These are phyloP conservation scores for Acomys russatus DNA, from an alignment of 2,797 vertebrate species.

Conservation along the genomic window DNA sequence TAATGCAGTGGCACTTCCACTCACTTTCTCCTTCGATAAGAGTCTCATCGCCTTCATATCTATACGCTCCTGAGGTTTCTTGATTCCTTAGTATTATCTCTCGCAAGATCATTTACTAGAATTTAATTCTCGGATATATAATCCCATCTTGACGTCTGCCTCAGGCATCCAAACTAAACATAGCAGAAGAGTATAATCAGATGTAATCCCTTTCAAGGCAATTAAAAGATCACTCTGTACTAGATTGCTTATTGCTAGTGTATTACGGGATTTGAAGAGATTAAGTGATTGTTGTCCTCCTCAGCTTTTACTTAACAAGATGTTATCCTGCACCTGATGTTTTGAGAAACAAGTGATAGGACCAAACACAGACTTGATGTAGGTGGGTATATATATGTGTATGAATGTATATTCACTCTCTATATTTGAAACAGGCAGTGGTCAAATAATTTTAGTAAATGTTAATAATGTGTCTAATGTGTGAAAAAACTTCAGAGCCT, in stretches of 20 bases:
- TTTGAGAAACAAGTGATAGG: not conserved
- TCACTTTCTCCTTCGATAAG: rapidly evolving
- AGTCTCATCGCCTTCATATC: not conserved
- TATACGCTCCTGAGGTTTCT: not conserved
- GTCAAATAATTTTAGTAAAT: conserved; percentile 5
- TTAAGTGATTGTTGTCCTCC: not conserved
- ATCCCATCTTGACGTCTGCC: not conserved
- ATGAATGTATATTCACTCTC: not conserved
- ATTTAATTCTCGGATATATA: not conserved
- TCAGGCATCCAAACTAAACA: not conserved
- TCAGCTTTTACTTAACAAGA: not conserved
- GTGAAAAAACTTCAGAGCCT: not conserved
- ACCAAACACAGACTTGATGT: not conserved
- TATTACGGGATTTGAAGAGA: not conserved
- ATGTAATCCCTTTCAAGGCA: not conserved
- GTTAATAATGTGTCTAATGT: not conserved
- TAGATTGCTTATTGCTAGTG: not conserved
- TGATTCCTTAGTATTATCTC: not conserved
- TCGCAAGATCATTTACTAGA: not conserved
- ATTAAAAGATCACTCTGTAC: conserved; percentile 21
- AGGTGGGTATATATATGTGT: not conserved
- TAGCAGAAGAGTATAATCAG: not conserved
- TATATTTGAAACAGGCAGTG: not conserved
- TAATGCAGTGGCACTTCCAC: rapidly evolving
- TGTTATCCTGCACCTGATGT: not conserved